Base-by-base conservation (phyloP, 2,888 invertebrate genomes). In the Odontomyia ornata region DNA sequence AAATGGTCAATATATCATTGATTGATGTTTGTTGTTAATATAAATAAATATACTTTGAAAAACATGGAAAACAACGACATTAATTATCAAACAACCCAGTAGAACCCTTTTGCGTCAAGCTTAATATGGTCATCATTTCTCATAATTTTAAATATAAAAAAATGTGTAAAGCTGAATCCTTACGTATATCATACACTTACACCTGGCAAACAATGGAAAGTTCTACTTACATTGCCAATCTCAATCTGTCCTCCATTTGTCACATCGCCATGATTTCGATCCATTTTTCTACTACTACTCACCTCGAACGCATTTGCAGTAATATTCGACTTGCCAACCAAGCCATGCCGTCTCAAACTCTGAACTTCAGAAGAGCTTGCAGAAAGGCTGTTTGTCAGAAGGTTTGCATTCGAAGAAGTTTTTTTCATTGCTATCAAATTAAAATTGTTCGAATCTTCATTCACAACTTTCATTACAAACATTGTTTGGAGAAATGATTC, bases 401-500 rank as follows among this genome's bases (percentile, higher is more conserved):
- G 27, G n/a, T 67, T 71, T 27, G 71, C 52, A 57, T 56, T 71
- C 3, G 76, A 67, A n/a, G 75, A 27, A 60, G 67, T 13, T 62
- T 69, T 76, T 47, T 62, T 76, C 36, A 15, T 62, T 47, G 67
- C 43, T 47, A 62, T 46, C 52, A 79, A 73, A 72, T 77, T 79
- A 1, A 79, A 62, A 67, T 79, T 79, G 43, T 77, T 77, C 30
- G 76, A 56, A 76, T 77, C 77, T 25, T 79, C 79, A 27, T 79
- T 79, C 15, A 75, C 60, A n/a, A 76, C 18, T 75, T 79, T 79
- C 64, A 79, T 78, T 3, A 77, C 65, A 25, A 77, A 76, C 30
- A 79, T 46, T 18, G 78, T 72, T 76, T 76, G 77, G 47, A 86
- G 81, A 80, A 84, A 86, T 27, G 82, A 79, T 43, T 86, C 84